Evolutionary conservation across 2,797 vertebrate genomes (phyloP), one percentile per base, ranked within the genome.

Genomic region (Chanos chanos): DNA sequence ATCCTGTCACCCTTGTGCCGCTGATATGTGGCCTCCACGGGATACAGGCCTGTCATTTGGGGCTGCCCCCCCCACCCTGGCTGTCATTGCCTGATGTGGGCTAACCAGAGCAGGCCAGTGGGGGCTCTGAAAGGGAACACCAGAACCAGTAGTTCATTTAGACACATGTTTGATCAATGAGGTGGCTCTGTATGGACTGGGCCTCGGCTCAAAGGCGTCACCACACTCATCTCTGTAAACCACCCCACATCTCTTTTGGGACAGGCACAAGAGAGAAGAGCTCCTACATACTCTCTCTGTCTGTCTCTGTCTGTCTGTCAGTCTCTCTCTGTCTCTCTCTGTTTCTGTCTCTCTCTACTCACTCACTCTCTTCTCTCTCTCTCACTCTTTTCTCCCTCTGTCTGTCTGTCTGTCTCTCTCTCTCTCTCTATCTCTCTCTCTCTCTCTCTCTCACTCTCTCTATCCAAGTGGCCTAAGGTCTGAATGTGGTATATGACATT

Each of bases 151-250:
- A 84, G 77, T 88, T 85, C 77, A 85, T 89, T 85, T 72, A 86
- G 79, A 84, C 62, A 47, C 28, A 64, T 61, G 73, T 66, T 71
- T 78, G 84, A 90, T 89, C 88, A 85, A 90, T 90, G 83, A 74
- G 64, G 59, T 71, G 85, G 82, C 87, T 88, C 87, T 88, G 85
- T 87, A 78, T 85, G 74, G 85, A 85, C 86, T 90, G 85, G 72
- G 68, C 65, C 71, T 34, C 44, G 83, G 81, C 83, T 80, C 56
- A 24, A 19, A 82, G 85, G 87, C 87, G 85, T 87, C 88, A 85
- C 75, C 83, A 72, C 25, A 61, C 79, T 88, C 72, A 27, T 86
- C 86, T 81, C 69, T 82, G 79, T 82, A 77, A 82, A 83, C 77
- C 71, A 54, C 66, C 78, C 53, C 66, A 66, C 75, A 71, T 67